A percentile compares a stretch with the other conserved stretches of the same genome.
Evolutionary conservation across 2,797 vertebrate genomes (phyloP).

Genomic region (Tinamus major): DNA sequence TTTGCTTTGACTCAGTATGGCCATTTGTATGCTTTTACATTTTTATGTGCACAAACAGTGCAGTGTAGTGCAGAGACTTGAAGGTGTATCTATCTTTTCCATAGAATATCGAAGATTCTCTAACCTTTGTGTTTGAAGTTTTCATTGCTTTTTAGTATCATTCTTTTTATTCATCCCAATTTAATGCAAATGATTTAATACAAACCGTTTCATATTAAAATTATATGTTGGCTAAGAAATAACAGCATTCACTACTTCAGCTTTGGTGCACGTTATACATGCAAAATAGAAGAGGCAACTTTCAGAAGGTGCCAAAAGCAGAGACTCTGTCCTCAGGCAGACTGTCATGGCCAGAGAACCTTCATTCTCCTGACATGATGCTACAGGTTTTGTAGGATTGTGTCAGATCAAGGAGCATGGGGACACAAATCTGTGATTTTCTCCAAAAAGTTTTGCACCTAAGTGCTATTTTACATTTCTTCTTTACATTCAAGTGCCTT

Average conservation of each 20-base stretch:
- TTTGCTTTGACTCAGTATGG: background rate
- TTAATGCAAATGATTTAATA: background rate
- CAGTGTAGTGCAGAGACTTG: background rate
- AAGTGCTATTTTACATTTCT: background rate
- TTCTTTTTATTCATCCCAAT: background rate
- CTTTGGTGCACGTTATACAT: background rate
- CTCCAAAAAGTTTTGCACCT: background rate
- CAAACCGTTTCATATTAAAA: background rate
- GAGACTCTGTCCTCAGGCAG: background rate
- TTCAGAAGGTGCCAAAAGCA: conserved; percentile 4
- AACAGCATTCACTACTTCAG: background rate
- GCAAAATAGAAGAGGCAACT: background rate
- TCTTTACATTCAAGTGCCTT: background rate
- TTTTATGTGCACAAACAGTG: background rate
- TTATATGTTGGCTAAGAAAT: background rate
- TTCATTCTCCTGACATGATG: background rate
- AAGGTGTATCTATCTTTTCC: background rate
- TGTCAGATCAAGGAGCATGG: fast-evolving
- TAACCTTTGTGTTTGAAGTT: background rate
- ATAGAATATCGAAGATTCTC: background rate
- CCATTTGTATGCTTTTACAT: background rate
- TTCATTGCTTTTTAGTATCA: background rate
- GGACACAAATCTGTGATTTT: background rate
- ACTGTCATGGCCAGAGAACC: background rate
- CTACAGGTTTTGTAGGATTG: background rate